Base-by-base conservation (phyloP, 2,888 invertebrate genomes). In the Lissonota sp. region DNA sequence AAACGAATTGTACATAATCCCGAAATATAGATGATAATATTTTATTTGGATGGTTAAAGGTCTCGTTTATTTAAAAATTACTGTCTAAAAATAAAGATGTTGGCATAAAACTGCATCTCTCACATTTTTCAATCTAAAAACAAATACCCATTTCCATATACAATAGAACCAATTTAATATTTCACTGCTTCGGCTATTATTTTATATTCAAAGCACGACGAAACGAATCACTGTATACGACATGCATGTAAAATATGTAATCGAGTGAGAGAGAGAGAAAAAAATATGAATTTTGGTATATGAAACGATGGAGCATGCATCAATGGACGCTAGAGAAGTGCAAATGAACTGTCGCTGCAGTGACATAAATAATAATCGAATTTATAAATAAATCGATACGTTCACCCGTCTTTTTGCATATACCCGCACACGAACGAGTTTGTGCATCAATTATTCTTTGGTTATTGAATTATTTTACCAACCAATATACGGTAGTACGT, bases 361-460 rank as follows among this genome's bases (percentile, higher is more conserved):
- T n/a, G 64, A 53, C 51, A 51, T 55, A 71, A 71, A 79, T 58
- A 74, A 74, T 79, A 79, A 79, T 79, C 53, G 53, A 66, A 70
- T 74, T 63, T 12, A 16, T 57, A 58, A 66, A 70, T 60, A 75
- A 75, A 79, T 72, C 58, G 39, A 66, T 64, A 55, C 51, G 39
- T 39, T 39, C 53, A 37, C 51, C 10, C 10, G 12, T 37, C 14
- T 46, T 42, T 26, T 10, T 4, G 10, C 5, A 16, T 4, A 12
- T 16, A 6, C 57, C 44, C 14, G 12, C 16, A 10, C 3, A 26
- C 26, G 26, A 12, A 57, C 44, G 12, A 12, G 37, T 57, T 6
- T 16, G 10, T 39, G 53, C 42, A 58, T 49, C 49, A 63, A 69
- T 69, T 6, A 49, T 57, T 73, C 69, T 42, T 73, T 73, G 49